Base-by-base conservation (phyloP, 2,888 invertebrate species). In the Villa cingulata region DNA sequence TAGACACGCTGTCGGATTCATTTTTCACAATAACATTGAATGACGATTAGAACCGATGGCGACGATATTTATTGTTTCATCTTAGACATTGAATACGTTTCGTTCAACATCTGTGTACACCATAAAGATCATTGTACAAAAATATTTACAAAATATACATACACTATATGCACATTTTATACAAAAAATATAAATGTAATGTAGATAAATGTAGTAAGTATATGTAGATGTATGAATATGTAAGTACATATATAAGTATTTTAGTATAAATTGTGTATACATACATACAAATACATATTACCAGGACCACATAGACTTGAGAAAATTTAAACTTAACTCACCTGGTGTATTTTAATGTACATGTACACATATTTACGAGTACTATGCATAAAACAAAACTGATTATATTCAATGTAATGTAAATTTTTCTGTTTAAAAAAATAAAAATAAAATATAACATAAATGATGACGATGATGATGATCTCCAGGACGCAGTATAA, bases 21-120 rank as follows among this genome's bases (percentile, higher is more conserved):
- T 36, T 45, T 45, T 32, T 32, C 29, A 39, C 45, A 45, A 19
- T 39, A 39, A 16, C 38, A 45, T 18, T 38, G 39, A 40, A 40
- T 45, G 45, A 40, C 32, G 41, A 34, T 23, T 36, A 19, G 40
- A 40, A 36, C 36, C 34, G 41, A 40, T 46, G 36, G 45, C 45
- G 45, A 46, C 45, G 45, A 46, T 41, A 46, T 46, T 45, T 46
- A 46, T 46, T 46, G 45, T 46, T 46, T 41, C 45, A 46, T 36
- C 45, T 46, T 46, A 40, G 29, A 32, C 29, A 32, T 32, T 32
- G 29, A 32, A 12, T 32, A 9, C 12, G 12, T 32, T 32, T 12
- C 12, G 12, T 32, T 32, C 29, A 32, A 9, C 29, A 32, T 32
- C 29, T 32, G 29, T 32, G 29, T 12, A 32, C 29, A 32, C 7